These are phyloP conservation scores for Axinella damicornis DNA, from an alignment of 37 sponge, comb jelly and placozoan genomes.

Conservation along the genomic window DNA sequence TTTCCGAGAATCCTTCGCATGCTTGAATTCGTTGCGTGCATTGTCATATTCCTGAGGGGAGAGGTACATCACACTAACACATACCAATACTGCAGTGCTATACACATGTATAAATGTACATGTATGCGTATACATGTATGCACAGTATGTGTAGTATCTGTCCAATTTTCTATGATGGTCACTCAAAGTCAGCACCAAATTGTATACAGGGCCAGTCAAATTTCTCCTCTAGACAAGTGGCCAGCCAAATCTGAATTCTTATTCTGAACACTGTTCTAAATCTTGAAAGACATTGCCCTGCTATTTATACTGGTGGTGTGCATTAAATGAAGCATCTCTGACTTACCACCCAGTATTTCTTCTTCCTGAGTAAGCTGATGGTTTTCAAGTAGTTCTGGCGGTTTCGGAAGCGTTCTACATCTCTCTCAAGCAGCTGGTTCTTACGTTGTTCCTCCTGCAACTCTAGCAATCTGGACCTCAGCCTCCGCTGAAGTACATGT, in stretches of 20 bases:
- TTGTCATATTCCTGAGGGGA: constrained; percentile 74
- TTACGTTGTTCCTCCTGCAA: constrained; percentile 54
- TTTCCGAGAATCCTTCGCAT: constrained; percentile 60
- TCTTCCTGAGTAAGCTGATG: constrained; percentile 74
- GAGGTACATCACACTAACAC: not conserved
- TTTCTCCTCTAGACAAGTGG: no score
- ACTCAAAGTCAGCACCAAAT: no score
- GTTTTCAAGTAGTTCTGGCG: constrained; percentile 59
- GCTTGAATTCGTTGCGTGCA: constrained; percentile 49
- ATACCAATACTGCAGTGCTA: no score
- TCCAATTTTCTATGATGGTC: no score
- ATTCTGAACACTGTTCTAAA: no score
- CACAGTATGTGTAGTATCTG: no score
- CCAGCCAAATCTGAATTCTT: no score
- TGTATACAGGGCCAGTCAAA: no score
- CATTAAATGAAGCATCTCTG: not conserved
- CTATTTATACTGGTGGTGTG: no score
- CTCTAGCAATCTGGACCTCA: not conserved
- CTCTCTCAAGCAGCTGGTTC: constrained; percentile 80
- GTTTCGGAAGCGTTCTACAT: constrained; percentile 80
- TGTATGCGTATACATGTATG: no score
- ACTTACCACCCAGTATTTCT: constrained; percentile 92
- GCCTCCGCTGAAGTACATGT: not conserved
- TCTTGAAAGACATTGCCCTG: no score
- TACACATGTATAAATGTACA: no score